Conservation (phyloP, 2,113 vertebrate genomes). For the Felis chaus region DNA sequence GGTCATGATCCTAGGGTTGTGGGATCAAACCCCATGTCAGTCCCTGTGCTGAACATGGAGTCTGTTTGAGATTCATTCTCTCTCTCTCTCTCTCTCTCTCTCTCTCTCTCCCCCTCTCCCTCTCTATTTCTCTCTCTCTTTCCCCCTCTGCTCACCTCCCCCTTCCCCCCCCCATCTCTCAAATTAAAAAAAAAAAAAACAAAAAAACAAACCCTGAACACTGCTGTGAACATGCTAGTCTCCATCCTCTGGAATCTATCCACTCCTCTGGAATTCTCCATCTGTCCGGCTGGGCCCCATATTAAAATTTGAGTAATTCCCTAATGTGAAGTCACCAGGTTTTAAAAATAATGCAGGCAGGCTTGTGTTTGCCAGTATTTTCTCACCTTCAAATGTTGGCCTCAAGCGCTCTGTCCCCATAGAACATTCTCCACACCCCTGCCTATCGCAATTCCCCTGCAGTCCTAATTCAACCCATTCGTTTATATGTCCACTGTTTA, state of each 20-base stretch:
- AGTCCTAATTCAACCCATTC: not conserved
- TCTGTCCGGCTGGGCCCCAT: conserved; percentile 63
- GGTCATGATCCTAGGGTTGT: no score
- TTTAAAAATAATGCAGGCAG: not conserved
- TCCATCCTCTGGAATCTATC: conserved; percentile 63
- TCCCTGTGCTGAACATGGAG: no score
- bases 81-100: no score
- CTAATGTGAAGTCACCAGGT: conserved; percentile 39
- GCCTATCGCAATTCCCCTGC: not conserved
- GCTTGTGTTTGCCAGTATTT: not conserved
- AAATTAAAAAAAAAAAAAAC: no score
- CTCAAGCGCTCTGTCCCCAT: not conserved
- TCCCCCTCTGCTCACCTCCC: no score
- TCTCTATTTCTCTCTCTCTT: no score
- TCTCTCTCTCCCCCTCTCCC: no score
- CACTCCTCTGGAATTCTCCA: conserved; percentile 83
- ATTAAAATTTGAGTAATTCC: conserved; percentile 67
- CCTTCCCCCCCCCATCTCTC: no score
- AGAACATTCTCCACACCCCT: not conserved
- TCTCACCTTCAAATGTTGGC: not conserved
- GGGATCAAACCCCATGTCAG: no score
- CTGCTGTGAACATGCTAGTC: not conserved
- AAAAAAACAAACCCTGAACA: not conserved
- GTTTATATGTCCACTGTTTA: not conserved
- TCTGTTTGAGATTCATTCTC: no score